A percentile compares a stretch with the other conserved stretches of the same genome.
Conservation (phyloP, 2,888 invertebrate genomes). For the Cataglyphis rosenhaueri region DNA sequence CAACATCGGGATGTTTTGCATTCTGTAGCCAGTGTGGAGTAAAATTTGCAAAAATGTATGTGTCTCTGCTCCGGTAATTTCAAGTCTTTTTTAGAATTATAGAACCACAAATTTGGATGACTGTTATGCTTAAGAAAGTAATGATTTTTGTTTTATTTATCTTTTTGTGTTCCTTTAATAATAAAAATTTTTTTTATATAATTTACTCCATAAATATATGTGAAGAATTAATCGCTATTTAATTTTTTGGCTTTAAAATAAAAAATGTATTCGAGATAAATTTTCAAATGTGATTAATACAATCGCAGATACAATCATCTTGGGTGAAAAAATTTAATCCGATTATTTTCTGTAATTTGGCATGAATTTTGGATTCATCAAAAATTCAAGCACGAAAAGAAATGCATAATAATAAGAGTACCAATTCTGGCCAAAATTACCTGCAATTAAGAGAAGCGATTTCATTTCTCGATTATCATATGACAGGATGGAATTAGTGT, state of each 20-base stretch:
- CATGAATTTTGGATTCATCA: neutral
- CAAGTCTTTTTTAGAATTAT: neutral
- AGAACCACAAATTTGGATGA: neutral
- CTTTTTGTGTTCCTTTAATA: neutral
- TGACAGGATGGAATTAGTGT: constrained; percentile 80
- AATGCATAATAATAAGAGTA: constrained; percentile 15
- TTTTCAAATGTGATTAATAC: neutral
- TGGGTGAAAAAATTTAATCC: neutral
- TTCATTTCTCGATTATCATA: constrained; percentile 63
- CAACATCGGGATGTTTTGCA: constrained; percentile 17
- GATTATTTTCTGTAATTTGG: neutral
- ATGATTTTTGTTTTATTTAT: neutral
- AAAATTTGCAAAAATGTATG: neutral
- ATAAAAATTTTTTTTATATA: neutral
- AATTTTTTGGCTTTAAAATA: neutral
- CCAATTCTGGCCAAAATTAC: constrained; percentile 47
- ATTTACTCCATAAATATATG: neutral
- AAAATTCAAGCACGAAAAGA: constrained; percentile 5
- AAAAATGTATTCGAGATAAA: neutral
- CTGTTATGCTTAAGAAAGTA: neutral
- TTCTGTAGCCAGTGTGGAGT: neutral
- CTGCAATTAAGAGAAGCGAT: constrained; percentile 77
- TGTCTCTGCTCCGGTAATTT: neutral
- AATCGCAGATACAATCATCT: neutral
- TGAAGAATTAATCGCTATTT: neutral